Percentiles rank a stretch among this genome's conserved stretches.
phyloP scores from a whole-genome alignment of 1,140 invertebrate species.

The Archegozetes longisetosus region DNA sequence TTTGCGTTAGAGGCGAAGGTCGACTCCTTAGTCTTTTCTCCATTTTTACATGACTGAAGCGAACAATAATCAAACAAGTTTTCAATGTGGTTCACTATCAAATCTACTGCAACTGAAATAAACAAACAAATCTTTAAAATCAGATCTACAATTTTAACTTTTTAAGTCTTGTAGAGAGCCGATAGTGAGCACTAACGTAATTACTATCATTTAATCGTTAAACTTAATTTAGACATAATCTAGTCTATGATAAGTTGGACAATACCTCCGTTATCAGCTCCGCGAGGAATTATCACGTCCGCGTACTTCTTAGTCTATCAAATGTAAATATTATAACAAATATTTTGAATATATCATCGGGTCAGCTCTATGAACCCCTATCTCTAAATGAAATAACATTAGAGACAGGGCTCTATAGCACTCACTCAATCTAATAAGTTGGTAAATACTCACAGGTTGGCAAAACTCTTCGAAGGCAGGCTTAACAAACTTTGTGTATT shows the following conservation, averaged over 20 bases:
- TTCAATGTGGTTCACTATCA: constrained; percentile 18
- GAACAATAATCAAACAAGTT: constrained; percentile 5
- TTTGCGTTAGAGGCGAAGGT: too few species aligned
- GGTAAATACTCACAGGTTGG: too few species aligned
- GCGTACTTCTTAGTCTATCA: constrained; percentile 96
- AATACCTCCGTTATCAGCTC: constrained; percentile 82
- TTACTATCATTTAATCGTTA: background rate
- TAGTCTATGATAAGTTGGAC: constrained; percentile 30
- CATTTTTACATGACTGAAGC: constrained; percentile 8
- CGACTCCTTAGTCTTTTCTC: background rate
- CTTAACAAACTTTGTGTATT: constrained; percentile 95
- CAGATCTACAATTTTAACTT: too few species aligned
- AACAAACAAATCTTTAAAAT: too few species aligned
- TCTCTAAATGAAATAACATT: too few species aligned
- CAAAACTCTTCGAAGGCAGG: constrained; percentile 99
- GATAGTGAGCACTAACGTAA: too few species aligned
- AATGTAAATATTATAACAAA: constrained; percentile 18
- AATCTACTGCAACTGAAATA: constrained; percentile 19
- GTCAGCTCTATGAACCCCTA: too few species aligned
- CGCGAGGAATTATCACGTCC: constrained; percentile 94
- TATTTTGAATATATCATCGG: constrained; percentile 3
- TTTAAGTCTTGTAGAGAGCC: too few species aligned
- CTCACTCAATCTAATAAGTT: too few species aligned
- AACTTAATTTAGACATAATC: background rate
- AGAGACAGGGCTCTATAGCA: too few species aligned